Evolutionary conservation across 1,140 invertebrate species (phyloP), one percentile per base, ranked within the genome.

Genomic region (Scaptomyza pallida): DNA sequence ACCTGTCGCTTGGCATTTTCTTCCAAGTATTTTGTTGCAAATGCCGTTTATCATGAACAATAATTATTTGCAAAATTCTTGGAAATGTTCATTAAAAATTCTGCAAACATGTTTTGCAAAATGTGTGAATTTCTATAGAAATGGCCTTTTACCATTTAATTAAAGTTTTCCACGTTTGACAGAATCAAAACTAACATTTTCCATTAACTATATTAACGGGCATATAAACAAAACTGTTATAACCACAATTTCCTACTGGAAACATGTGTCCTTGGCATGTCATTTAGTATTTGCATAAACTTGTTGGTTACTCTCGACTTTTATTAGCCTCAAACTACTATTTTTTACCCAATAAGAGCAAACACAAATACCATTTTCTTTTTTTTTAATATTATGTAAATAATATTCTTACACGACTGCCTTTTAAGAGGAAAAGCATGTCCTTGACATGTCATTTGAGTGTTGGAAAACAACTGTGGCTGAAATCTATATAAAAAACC

Each of bases 401-500:
- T n/a, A 37, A 8, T 37, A n/a, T 37, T 37, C 33, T n/a, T n/a
- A 37, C 33, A n/a, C 33, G 33, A 37, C 33, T 37, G 12, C 33
- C n/a, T n/a, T 35, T n/a, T 4, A 37, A 9, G 2, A 37, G 33
- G 17, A 52, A 12, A 16, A 37, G 3, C 12, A 19, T 19, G 33
- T 6, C 51, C 35, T 17, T 55, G 52, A 3, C n/a, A 9, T 54
- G 8, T 13, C 19, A 41, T 41, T 23, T 37, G 1, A 41, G 41
- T 43, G n/a, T 3, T 13, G 21, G 3, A 0, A 47, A 23, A 23
- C 12, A 35, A 35, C 9, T 64, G 45, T 17, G 2, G 4, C 9
- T 23, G 26, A 33, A 40, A 54, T 55, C 59, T 45, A 15, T 33
- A 50, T 33, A 45, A 69, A 40, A 37, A 5, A 52, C 9, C 23